Conservation (phyloP, 2,797 vertebrate genomes). For the Lates japonicus region DNA sequence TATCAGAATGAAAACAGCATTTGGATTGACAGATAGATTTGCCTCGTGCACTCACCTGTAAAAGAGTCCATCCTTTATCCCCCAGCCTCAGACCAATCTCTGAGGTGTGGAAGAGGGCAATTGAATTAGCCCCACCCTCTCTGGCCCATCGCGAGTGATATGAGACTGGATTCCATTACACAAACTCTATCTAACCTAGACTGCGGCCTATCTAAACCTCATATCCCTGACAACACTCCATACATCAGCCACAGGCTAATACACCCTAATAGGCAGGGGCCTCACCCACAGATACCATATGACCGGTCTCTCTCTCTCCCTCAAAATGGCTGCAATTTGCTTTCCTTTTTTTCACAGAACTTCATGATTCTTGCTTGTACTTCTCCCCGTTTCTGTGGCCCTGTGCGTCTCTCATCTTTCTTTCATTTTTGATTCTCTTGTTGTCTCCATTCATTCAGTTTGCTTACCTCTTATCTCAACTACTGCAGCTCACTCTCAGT, state of each 20-base stretch:
- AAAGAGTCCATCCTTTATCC: conserved; percentile 78
- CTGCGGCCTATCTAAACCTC: conserved; percentile 81
- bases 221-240: conserved; percentile 84
- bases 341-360: conserved; percentile 35
- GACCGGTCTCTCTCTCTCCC: conserved; percentile 50
- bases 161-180: conserved; percentile 85
- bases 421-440: conserved; percentile 39
- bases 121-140: conserved; percentile 79
- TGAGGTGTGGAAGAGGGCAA: conserved; percentile 72
- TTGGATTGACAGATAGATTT: conserved; percentile 82
- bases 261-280: conserved; percentile 74
- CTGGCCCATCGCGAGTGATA: conserved; percentile 67
- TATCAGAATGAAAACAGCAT: conserved; percentile 75
- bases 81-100: conserved; percentile 58
- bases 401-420: conserved; percentile 24
- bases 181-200: conserved; percentile 81
- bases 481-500: conserved; percentile 29
- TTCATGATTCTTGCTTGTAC: conserved; percentile 8
- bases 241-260: conserved; percentile 85
- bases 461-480: conserved; percentile 41
- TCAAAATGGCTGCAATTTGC: conserved; percentile 34
- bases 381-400: conserved; percentile 14
- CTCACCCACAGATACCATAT: conserved; percentile 70
- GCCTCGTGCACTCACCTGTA: conserved; percentile 73
- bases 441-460: conserved; percentile 41